Evolutionary conservation across 2,888 invertebrate species (phyloP).

Genomic region (Chaetogeoica ovagalla): DNA sequence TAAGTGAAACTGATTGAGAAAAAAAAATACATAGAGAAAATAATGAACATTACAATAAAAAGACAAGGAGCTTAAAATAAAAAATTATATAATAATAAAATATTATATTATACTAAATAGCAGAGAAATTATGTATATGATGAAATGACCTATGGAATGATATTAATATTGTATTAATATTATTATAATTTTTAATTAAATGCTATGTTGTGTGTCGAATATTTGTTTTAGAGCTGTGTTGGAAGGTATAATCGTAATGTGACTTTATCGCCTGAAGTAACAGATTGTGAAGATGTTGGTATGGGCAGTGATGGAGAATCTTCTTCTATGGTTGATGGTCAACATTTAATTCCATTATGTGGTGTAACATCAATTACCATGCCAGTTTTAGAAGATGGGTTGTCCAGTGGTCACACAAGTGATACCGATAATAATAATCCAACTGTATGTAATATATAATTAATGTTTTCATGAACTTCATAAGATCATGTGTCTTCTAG

Average conservation of each 20-base stretch:
- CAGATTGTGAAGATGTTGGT: conserved; percentile 78
- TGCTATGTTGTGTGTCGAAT: conserved; percentile 58
- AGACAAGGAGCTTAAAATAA: too few species aligned
- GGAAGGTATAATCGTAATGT: conserved; percentile 75
- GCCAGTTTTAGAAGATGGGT: conserved; percentile 91
- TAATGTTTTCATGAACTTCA: background rate
- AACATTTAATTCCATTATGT: conserved; percentile 65
- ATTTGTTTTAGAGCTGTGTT: conserved; percentile 40
- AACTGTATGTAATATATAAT: conserved; percentile 61
- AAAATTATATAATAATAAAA: too few species aligned
- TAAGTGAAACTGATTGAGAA: too few species aligned
- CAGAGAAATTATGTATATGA: too few species aligned
- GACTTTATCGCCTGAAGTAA: conserved; percentile 88
- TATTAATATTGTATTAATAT: too few species aligned
- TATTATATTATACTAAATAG: too few species aligned
- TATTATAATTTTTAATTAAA: background rate
- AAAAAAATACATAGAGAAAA: too few species aligned
- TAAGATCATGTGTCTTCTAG: conserved; percentile 52
- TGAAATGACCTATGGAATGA: too few species aligned
- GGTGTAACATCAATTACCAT: conserved; percentile 63
- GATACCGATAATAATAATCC: conserved; percentile 89
- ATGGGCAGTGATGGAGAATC: conserved; percentile 85
- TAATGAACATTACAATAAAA: too few species aligned
- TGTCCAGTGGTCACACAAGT: conserved; percentile 91
- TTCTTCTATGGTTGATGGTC: conserved; percentile 65